Percentiles rank a stretch among this genome's conserved stretches.
Conservation (phyloP, 2,888 invertebrate genomes). For the Girardia tigrina region DNA sequence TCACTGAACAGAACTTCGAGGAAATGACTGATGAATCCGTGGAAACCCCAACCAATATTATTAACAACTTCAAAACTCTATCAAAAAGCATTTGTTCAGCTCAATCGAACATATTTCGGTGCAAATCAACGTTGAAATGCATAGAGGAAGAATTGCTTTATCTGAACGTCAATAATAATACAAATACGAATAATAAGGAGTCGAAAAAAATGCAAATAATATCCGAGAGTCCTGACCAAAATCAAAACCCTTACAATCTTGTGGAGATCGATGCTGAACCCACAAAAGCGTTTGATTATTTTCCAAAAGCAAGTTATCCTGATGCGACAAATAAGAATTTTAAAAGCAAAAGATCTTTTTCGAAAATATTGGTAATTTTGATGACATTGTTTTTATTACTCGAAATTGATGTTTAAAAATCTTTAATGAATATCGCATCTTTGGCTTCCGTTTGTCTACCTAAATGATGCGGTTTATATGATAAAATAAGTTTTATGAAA, state of each 20-base stretch:
- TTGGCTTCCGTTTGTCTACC: no score
- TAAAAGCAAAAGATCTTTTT: neutral
- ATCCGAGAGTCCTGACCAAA: neutral
- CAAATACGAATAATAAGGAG: neutral
- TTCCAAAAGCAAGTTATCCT: neutral
- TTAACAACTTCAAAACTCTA: neutral
- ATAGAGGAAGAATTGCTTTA: neutral
- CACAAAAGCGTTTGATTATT: neutral
- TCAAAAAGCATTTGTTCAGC: neutral
- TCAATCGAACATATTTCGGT: neutral
- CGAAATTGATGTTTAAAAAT: no score
- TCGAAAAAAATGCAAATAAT: neutral
- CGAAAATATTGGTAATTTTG: neutral
- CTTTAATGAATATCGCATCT: no score
- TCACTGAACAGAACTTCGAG: no score
- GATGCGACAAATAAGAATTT: neutral
- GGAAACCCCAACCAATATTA: neutral
- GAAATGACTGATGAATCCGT: neutral
- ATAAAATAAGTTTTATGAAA: no score
- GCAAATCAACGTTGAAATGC: neutral
- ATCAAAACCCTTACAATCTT: neutral
- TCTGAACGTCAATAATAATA: neutral
- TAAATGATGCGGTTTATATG: no score
- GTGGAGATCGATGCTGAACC: slow-evolving; percentile 4
- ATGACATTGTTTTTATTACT: no score